Evolutionary conservation across 1,140 invertebrate species (phyloP).

Genomic region (Drosophila pectinifera): DNA sequence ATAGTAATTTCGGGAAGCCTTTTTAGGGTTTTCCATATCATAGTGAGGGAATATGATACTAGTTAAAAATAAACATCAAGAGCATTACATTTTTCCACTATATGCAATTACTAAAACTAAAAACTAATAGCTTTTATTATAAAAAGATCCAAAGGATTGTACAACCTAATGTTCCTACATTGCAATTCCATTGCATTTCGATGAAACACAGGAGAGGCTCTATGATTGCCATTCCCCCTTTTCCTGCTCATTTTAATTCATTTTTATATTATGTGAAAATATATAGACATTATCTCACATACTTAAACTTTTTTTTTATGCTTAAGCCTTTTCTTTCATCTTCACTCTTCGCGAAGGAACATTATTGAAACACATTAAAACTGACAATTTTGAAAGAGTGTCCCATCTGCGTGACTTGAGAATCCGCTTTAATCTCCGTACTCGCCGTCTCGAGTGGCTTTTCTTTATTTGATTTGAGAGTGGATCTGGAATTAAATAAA

Average conservation of each 20-base stretch:
- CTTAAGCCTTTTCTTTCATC: slow-evolving; percentile 15
- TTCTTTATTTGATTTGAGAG: slow-evolving; percentile 15
- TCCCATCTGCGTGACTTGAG: neutral
- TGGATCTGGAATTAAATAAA: slow-evolving; percentile 24
- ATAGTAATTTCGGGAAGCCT: too few relatives aligned
- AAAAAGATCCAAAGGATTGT: neutral
- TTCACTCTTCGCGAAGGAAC: neutral
- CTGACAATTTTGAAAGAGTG: slow-evolving; percentile 37
- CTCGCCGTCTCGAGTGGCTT: slow-evolving; percentile 42
- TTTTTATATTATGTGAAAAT: neutral
- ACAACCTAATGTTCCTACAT: too few relatives aligned
- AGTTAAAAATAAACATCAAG: too few relatives aligned
- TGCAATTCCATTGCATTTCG: too few relatives aligned
- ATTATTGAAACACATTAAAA: slow-evolving; percentile 43
- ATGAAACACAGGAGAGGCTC: too few relatives aligned
- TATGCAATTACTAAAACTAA: too few relatives aligned
- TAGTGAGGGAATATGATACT: too few relatives aligned
- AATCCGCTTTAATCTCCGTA: slow-evolving; percentile 25
- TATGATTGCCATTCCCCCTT: neutral
- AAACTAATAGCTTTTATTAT: too few relatives aligned
- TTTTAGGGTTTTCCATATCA: too few relatives aligned
- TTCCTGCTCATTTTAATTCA: too few relatives aligned
- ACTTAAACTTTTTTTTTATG: neutral
- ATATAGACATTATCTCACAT: neutral
- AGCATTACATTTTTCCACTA: too few relatives aligned